Percentiles rank a stretch among this genome's conserved stretches.
These are phyloP conservation scores for Lepus europaeus DNA, from an alignment of 2,113 vertebrate genomes.

Conservation along the genomic window DNA sequence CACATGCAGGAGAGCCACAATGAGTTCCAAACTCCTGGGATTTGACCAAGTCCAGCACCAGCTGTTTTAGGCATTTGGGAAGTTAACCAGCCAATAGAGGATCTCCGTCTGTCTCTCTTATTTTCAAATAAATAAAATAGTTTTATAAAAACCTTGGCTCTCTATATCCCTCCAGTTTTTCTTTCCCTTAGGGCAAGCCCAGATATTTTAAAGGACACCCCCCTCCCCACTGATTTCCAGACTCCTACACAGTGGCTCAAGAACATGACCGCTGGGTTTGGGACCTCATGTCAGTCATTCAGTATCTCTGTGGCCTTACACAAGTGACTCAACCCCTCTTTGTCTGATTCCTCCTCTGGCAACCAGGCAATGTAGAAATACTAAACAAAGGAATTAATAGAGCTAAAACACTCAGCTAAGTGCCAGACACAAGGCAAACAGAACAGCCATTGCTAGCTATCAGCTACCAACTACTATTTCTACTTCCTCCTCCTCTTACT, in stretches of 20 bases:
- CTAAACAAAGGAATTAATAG: neutral
- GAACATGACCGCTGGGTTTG: neutral
- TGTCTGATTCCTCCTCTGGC: neutral
- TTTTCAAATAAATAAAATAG: too few species aligned
- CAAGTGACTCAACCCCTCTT: neutral
- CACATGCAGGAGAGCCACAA: too few species aligned
- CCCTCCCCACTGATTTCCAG: accelerated
- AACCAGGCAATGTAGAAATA: neutral
- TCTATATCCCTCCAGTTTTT: neutral
- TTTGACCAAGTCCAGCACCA: too few species aligned
- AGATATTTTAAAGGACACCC: neutral
- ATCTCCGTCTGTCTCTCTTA: too few species aligned
- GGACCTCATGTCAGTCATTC: neutral
- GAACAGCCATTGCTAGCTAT: neutral
- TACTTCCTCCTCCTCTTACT: neutral
- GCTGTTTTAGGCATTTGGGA: too few species aligned
- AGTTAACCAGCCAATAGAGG: too few species aligned
- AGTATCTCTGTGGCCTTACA: neutral
- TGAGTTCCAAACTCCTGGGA: too few species aligned
- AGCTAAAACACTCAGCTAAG: neutral
- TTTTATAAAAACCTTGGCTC: too few species aligned
- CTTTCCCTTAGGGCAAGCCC: neutral
- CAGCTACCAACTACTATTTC: neutral
- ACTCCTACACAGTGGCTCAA: neutral
- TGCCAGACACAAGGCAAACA: neutral